Percentiles rank a stretch among this genome's conserved stretches.
Evolutionary conservation across 1,140 invertebrate species (phyloP).

Genomic region (Aphis craccivora): DNA sequence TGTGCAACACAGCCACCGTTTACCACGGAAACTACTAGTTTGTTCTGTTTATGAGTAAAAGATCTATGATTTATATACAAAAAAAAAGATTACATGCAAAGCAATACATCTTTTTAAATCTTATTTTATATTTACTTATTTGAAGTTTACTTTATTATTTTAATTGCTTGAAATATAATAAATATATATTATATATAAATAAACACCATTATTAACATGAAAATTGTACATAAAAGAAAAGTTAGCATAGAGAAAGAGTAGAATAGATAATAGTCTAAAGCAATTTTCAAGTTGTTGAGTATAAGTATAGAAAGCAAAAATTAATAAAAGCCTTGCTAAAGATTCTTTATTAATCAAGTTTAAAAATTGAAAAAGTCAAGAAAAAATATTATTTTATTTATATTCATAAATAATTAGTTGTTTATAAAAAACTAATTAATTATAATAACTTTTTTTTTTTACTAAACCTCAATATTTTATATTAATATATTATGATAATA

Average conservation of each 20-base stretch:
- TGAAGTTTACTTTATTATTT: background rate
- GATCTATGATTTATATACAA: background rate
- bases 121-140: background rate
- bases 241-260: background rate
- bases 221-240: background rate
- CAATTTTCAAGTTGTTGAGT: background rate
- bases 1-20: too few species aligned
- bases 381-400: background rate
- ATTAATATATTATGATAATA: background rate
- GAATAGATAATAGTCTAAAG: background rate
- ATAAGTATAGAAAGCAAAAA: background rate
- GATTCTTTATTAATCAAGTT: background rate
- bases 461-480: background rate
- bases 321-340: background rate
- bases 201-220: background rate
- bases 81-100: constrained; percentile 1
- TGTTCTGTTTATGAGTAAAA: too few species aligned
- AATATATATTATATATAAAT: background rate
- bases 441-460: background rate
- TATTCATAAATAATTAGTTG: background rate
- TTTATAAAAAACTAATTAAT: background rate
- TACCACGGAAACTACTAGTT: too few species aligned
- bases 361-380: background rate
- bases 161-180: background rate
- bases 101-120: background rate